Evolutionary conservation across 2,888 invertebrate species (phyloP).

Genomic region (Nemapogon koenigi): DNA sequence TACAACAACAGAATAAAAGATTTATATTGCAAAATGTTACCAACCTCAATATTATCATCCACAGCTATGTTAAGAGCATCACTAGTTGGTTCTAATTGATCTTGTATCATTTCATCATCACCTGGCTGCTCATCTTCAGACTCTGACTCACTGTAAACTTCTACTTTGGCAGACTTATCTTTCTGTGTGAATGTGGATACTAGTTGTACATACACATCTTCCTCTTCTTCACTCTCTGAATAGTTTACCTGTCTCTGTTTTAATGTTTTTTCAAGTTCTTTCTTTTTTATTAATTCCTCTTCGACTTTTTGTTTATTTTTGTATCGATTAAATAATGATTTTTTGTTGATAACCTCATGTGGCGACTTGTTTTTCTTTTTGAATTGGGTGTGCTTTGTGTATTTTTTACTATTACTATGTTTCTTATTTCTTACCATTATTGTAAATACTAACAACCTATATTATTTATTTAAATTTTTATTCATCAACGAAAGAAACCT

Average conservation of each 20-base stretch:
- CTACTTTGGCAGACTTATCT: slow-evolving; percentile 13
- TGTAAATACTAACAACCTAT: no score
- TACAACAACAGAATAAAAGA: no score
- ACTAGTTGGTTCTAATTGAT: no score
- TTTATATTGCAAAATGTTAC: no score
- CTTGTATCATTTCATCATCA: slow-evolving; percentile 29
- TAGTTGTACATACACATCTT: slow-evolving; percentile 54
- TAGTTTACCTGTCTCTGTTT: slow-evolving; percentile 37
- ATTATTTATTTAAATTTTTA: no score
- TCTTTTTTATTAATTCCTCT: slow-evolving; percentile 49
- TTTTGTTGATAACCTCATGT: slow-evolving; percentile 38
- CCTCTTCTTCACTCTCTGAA: slow-evolving; percentile 56
- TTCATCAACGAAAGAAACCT: no score
- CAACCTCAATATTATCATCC: no score
- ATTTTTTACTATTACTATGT: slow-evolving; percentile 25
- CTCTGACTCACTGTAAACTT: slow-evolving; percentile 19
- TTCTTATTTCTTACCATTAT: slow-evolving; percentile 16
- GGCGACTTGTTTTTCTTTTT: slow-evolving; percentile 31
- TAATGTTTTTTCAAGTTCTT: slow-evolving; percentile 36
- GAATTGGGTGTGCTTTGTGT: slow-evolving; percentile 22
- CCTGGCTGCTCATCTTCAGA: slow-evolving; percentile 23
- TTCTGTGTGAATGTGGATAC: slow-evolving; percentile 49
- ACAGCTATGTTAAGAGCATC: no score
- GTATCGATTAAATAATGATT: slow-evolving; percentile 53
- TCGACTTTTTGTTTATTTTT: slow-evolving; percentile 53